Evolutionary conservation across 2,113 vertebrate species (phyloP).

Genomic region (Genyomyrus donnyi): DNA sequence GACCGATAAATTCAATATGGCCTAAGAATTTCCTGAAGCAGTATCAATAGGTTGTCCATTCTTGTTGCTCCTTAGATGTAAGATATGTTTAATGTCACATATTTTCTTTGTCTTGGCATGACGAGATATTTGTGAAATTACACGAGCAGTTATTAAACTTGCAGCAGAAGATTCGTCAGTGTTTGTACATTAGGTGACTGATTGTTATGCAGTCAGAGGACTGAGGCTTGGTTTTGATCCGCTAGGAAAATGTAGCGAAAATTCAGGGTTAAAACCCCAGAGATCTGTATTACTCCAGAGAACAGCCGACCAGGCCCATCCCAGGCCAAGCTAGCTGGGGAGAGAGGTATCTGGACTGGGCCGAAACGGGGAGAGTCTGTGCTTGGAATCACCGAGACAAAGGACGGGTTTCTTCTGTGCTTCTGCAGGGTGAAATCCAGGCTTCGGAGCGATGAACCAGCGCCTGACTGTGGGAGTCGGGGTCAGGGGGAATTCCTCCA

Average conservation of each 20-base stretch:
- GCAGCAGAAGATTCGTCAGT: neutral
- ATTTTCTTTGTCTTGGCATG: neutral
- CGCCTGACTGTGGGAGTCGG: conserved; percentile 11
- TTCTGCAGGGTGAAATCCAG: conserved; percentile 5
- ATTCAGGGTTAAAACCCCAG: neutral
- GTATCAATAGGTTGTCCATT: conserved; percentile 3
- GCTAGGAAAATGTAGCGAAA: neutral
- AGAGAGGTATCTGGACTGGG: neutral
- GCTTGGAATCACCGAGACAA: neutral
- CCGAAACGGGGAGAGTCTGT: conserved; percentile 23
- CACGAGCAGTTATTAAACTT: neutral
- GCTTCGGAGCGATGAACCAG: conserved; percentile 18
- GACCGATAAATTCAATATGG: neutral
- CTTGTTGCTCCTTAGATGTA: neutral
- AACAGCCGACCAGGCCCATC: neutral
- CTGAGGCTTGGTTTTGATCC: neutral
- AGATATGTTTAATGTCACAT: neutral
- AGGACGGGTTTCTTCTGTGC: conserved; percentile 27
- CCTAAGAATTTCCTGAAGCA: neutral
- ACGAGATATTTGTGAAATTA: neutral
- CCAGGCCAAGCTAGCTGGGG: neutral
- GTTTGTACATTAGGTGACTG: neutral
- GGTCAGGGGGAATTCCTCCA: conserved; percentile 57
- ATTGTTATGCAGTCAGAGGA: neutral
- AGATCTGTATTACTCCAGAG: neutral